phyloP scores from a whole-genome alignment of 2,888 invertebrate species.

The Ichneumoninae sp. region DNA sequence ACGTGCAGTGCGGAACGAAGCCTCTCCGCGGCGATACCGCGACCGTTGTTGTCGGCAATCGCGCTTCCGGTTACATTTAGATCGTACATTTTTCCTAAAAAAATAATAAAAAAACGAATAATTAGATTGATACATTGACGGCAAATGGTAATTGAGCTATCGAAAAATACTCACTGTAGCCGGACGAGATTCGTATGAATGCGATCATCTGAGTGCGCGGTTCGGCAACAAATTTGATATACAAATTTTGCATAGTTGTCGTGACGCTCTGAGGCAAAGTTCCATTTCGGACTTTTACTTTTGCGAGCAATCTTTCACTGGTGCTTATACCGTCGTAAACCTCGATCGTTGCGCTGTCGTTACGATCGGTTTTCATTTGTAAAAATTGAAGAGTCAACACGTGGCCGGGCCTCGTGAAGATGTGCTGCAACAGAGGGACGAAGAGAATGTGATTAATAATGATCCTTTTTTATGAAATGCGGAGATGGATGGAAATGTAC shows the following conservation, averaged over 20 bases:
- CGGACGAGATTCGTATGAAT: constrained; percentile 92
- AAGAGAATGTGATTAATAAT: neutral
- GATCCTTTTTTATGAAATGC: neutral
- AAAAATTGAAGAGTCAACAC: constrained; percentile 94
- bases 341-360: constrained; percentile 90
- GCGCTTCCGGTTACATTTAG: constrained; percentile 94
- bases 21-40: constrained; percentile 97
- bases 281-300: constrained; percentile 91
- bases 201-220: constrained; percentile 90
- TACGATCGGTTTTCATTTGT: constrained; percentile 91
- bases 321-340: constrained; percentile 92
- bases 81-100: constrained; percentile 90
- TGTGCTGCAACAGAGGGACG: constrained; percentile 84
- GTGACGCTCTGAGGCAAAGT: constrained; percentile 96
- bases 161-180: constrained; percentile 85
- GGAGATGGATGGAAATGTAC: neutral
- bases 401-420: constrained; percentile 91
- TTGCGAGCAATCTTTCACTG: constrained; percentile 89
- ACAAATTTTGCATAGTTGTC: constrained; percentile 92
- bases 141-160: too few species aligned
- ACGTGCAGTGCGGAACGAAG: constrained; percentile 95
- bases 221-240: constrained; percentile 91
- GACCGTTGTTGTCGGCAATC: constrained; percentile 95
- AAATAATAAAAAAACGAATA: neutral
- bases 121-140: neutral